Base-by-base conservation (phyloP, 2,888 invertebrate species). In the Megalurothrips usitatus region DNA sequence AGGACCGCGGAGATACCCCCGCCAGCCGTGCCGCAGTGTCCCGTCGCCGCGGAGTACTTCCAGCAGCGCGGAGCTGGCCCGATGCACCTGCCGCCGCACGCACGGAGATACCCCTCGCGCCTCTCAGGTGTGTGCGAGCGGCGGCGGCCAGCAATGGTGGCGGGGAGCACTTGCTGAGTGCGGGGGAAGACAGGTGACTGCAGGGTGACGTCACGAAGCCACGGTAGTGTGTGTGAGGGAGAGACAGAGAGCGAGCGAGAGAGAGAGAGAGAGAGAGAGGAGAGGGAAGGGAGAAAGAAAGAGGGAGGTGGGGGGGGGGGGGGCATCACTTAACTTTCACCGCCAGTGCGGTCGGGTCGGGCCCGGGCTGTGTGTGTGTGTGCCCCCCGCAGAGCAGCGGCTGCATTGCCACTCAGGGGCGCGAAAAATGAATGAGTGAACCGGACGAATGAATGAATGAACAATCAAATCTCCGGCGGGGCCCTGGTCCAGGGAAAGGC, bases 291-390 rank as follows among this genome's bases (percentile, higher is more conserved):
- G 10, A 9, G 52, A 52, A 14, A 49, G 49, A 49, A 14, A 49
- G 49, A 49, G 49, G 19, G 3, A 52, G 52, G 52, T 8, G 52
- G 10, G 52, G 19, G 52, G 19, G 52, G 52, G 52, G 52, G 58
- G 58, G 58, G 58, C 58, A 58, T 12, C 58, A 58, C 58, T 58
- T 58, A 58, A 58, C 58, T 58, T 58, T 58, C 58, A 58, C 58
- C 58, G 58, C 14, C 58, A 58, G 34, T 43, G 34, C 34, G 34
- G 34, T 6, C 34, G 34, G 34, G 34, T 6, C 34, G 34, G 34
- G 34, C 34, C 6, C 34, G 34, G 34, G 34, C 34, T 43, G 34
- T 2, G 34, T 43, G 6, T 43, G 34, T 43, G 34, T 6, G 3
- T 43, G 6, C 34, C 34, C n/a, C n/a, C n/a, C n/a, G n/a, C n/a